Conservation (phyloP, 2,797 vertebrate species). For the Scolopax rusticola region DNA sequence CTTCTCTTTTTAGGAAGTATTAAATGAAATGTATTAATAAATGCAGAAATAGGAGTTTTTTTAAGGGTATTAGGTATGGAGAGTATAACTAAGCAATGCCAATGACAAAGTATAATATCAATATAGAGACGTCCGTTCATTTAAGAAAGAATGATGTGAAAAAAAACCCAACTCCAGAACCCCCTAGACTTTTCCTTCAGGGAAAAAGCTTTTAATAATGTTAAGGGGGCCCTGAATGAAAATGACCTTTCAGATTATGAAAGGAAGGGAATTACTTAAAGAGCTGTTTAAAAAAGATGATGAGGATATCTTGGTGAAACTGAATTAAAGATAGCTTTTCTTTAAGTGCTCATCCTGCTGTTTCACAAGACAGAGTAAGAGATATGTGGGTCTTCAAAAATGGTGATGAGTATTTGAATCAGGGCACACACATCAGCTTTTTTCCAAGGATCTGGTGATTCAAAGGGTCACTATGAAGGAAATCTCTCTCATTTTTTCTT, state of each 20-base stretch:
- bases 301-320: neutral
- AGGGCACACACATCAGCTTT: neutral
- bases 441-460: neutral
- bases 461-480: neutral
- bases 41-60: neutral
- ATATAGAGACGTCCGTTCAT: neutral
- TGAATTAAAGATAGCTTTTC: neutral
- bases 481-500: neutral
- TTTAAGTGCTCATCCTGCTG: neutral
- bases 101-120: neutral
- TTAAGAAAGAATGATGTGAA: neutral
- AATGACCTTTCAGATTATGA: neutral
- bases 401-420: neutral
- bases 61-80: neutral
- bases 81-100: neutral
- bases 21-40: constrained; percentile 20
- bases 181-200: neutral
- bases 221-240: constrained; percentile 18
- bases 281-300: neutral
- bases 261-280: constrained; percentile 19
- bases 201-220: neutral
- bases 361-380: neutral
- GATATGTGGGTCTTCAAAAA: neutral
- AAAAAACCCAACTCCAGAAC: neutral
- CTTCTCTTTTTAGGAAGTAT: neutral